Percentiles rank a stretch among this genome's conserved stretches.
Conservation (phyloP, 2,113 vertebrate species). For the Otis tarda region DNA sequence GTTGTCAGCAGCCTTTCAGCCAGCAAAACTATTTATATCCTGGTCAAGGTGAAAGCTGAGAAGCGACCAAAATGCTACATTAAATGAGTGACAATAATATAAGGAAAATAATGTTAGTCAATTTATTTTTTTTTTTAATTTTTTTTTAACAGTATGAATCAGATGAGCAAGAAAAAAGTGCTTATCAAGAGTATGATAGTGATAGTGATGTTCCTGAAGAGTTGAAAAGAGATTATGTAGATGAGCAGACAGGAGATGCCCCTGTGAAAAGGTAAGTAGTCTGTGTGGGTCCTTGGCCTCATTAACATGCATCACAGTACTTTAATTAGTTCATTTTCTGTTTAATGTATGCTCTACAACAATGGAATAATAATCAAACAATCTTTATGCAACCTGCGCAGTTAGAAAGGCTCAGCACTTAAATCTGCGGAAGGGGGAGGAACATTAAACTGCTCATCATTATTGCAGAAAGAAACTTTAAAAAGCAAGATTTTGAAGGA, state of each 20-base stretch:
- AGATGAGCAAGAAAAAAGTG: conserved; percentile 94
- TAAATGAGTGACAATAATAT: background rate
- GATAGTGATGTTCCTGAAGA: conserved; percentile 98
- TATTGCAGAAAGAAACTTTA: background rate
- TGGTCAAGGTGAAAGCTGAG: background rate
- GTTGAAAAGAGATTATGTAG: conserved; percentile 94
- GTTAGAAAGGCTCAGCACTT: background rate
- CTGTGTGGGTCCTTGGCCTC: background rate
- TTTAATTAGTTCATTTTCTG: background rate
- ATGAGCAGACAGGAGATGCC: conserved; percentile 94
- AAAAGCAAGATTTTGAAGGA: background rate
- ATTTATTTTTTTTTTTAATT: background rate
- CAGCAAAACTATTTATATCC: background rate
- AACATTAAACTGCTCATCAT: background rate
- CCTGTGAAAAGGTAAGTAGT: conserved; percentile 88
- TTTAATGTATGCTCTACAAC: background rate
- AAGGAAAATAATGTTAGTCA: background rate
- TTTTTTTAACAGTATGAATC: conserved; percentile 87
- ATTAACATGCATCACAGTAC: background rate
- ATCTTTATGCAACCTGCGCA: background rate
- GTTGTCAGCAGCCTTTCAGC: background rate
- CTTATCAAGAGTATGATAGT: conserved; percentile 96
- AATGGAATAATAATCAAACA: background rate
- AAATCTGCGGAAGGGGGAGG: background rate
- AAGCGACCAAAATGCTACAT: background rate